Evolutionary conservation across 2,113 vertebrate genomes (phyloP).

Genomic region (Gymnorhina tibicen): DNA sequence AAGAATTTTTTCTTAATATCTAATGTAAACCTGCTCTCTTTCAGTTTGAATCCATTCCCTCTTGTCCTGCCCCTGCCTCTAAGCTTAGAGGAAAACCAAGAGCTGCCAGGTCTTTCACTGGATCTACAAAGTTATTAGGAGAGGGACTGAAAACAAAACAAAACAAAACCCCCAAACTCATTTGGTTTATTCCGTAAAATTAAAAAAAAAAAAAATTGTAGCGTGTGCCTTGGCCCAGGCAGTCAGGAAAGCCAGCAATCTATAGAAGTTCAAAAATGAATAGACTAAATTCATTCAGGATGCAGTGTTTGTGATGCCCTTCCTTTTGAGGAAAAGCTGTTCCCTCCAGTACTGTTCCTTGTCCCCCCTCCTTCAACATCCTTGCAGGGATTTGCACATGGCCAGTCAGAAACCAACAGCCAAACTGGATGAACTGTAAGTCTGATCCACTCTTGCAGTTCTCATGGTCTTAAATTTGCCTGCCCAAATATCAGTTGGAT

Average conservation of each 20-base stretch:
- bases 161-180: not conserved
- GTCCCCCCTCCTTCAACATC: not conserved
- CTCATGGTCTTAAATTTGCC: not conserved
- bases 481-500: not conserved
- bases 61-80: not conserved
- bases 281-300: not conserved
- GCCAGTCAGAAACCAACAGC: not conserved
- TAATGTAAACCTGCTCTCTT: not conserved
- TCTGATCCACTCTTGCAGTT: not conserved
- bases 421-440: not conserved
- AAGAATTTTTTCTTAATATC: not conserved
- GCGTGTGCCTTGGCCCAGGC: not conserved
- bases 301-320: not conserved
- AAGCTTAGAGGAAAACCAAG: not conserved
- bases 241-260: not conserved
- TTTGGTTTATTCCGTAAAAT: not conserved
- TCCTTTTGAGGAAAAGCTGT: not conserved
- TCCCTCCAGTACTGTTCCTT: not conserved
- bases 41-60: not conserved
- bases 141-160: not conserved
- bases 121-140: not conserved
- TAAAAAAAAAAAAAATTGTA: not conserved
- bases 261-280: not conserved
- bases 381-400: not conserved
- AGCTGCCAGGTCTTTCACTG: not conserved